These are phyloP conservation scores for Holotrichia oblita DNA, from an alignment of 1,140 invertebrate species.

Conservation along the genomic window DNA sequence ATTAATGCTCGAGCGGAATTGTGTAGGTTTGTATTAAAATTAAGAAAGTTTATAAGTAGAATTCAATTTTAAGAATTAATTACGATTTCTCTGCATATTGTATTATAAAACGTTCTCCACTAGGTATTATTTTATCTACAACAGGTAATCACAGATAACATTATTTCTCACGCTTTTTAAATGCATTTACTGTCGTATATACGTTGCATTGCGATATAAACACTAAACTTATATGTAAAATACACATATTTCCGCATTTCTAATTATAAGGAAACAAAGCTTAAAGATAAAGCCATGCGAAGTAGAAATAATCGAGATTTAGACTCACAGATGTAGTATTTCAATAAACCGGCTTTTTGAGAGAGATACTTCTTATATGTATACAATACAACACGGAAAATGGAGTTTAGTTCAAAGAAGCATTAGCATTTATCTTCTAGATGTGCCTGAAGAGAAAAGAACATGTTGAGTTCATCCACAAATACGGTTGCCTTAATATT, in stretches of 20 bases:
- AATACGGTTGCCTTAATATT: too few relatives aligned
- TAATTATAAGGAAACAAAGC: neutral
- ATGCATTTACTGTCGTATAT: too few relatives aligned
- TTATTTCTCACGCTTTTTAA: too few relatives aligned
- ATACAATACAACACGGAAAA: neutral
- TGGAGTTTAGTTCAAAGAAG: neutral
- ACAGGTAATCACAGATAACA: too few relatives aligned
- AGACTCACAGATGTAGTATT: neutral
- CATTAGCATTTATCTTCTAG: neutral
- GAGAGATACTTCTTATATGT: neutral
- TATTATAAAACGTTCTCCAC: too few relatives aligned
- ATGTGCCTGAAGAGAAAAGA: slow-evolving; percentile 4
- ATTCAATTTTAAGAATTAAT: too few relatives aligned
- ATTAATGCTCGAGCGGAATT: neutral
- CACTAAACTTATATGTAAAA: too few relatives aligned
- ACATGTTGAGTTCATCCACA: too few relatives aligned
- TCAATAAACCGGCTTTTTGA: neutral
- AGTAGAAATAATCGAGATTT: neutral
- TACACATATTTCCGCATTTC: neutral
- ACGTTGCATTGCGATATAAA: too few relatives aligned
- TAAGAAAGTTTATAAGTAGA: too few relatives aligned
- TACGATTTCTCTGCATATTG: too few relatives aligned
- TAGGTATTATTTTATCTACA: too few relatives aligned
- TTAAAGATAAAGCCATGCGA: neutral
- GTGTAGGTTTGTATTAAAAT: neutral